Conservation (phyloP, 2,888 invertebrate species). For the Hemithea aestivaria region DNA sequence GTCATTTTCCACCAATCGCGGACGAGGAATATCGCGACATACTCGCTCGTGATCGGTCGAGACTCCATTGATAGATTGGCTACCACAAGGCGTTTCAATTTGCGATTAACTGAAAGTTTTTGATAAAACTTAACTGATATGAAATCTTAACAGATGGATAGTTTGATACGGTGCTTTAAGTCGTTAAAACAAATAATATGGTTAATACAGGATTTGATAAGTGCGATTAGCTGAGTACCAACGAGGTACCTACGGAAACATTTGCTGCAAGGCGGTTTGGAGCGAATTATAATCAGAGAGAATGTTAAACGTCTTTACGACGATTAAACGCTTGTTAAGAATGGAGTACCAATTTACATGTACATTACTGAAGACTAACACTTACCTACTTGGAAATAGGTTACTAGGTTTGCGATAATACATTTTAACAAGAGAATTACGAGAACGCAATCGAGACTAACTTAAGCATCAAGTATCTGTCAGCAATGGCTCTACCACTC, state of each 20-base stretch:
- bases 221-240: conserved; percentile 4
- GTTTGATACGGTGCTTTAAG: conserved; percentile 42
- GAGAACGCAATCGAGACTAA: too few relatives aligned
- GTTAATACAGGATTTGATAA: conserved; percentile 12
- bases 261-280: conserved; percentile 38
- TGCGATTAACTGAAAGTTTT: conserved; percentile 73
- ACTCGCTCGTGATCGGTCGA: conserved; percentile 50
- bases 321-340: conserved; percentile 17
- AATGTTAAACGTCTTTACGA: conserved; percentile 24
- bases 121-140: conserved; percentile 71
- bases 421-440: too few relatives aligned
- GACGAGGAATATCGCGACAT: conserved; percentile 53
- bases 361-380: conserved; percentile 6
- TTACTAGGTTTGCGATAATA: too few relatives aligned
- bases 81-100: conserved; percentile 67
- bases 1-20: conserved; percentile 60
- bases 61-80: conserved; percentile 67
- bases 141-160: conserved; percentile 55
- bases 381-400: conserved; percentile 7
- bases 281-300: conserved; percentile 40
- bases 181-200: conserved; percentile 15
- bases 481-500: too few relatives aligned
- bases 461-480: too few relatives aligned
- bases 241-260: conserved; percentile 33
- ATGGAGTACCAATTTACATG: conserved; percentile 14